These are phyloP conservation scores for Nymphalis polychloros DNA, from an alignment of 2,888 invertebrate species.

Conservation along the genomic window DNA sequence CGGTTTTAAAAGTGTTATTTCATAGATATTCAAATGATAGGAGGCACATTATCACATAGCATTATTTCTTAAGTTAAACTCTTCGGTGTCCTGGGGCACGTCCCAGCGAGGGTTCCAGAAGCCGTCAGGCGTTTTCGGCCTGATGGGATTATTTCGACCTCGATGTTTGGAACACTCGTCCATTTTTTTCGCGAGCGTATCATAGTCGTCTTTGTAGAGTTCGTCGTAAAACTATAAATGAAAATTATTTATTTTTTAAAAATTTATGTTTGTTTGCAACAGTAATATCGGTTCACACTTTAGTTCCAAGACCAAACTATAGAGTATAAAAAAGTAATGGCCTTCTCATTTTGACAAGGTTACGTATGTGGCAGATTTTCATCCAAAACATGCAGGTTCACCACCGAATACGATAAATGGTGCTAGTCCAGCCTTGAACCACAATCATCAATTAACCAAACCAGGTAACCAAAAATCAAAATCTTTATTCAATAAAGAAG, in stretches of 20 bases:
- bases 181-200: slow-evolving; percentile 63
- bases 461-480: no score
- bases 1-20: no score
- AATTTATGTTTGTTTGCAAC: not conserved
- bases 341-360: no score
- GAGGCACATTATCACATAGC: slow-evolving; percentile 43
- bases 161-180: slow-evolving; percentile 72
- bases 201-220: slow-evolving; percentile 65
- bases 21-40: not conserved
- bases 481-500: no score
- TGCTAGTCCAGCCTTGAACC: no score
- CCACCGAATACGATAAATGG: no score
- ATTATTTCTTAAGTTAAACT: slow-evolving; percentile 68
- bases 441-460: no score
- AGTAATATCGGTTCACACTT: not conserved
- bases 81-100: slow-evolving; percentile 69
- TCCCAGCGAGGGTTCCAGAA: slow-evolving; percentile 75
- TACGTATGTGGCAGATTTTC: no score
- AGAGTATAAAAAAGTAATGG: no score
- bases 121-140: slow-evolving; percentile 65
- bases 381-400: no score
- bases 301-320: no score
- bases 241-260: not conserved
- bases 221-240: slow-evolving; percentile 65
- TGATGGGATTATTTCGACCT: slow-evolving; percentile 61